phyloP scores from a whole-genome alignment of 2,797 vertebrate species.

The Lacerta viridis region DNA sequence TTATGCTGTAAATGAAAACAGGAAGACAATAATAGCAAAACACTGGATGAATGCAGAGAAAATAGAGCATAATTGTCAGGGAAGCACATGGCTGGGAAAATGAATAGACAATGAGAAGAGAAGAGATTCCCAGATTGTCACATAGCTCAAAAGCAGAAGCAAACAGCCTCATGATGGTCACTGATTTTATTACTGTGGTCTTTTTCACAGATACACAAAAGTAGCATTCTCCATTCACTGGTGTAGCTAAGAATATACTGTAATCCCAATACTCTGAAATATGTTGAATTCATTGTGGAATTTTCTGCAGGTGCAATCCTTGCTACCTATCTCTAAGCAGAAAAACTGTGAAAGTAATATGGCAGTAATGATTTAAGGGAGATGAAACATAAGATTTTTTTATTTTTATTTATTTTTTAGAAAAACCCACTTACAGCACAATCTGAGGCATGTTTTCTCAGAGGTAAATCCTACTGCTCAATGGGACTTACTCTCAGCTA shows the following conservation, averaged over 20 bases:
- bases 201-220: slow-evolving; percentile 24
- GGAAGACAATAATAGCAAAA: slow-evolving; percentile 52
- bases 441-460: background rate
- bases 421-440: background rate
- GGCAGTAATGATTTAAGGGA: background rate
- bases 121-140: background rate
- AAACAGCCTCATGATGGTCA: background rate
- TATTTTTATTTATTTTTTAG: background rate
- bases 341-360: background rate
- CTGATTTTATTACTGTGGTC: slow-evolving; percentile 4
- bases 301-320: background rate
- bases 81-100: slow-evolving; percentile 32
- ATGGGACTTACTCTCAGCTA: background rate
- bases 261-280: background rate
- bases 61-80: slow-evolving; percentile 30
- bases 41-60: slow-evolving; percentile 24
- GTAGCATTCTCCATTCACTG: background rate
- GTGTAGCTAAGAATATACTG: background rate
- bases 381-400: background rate
- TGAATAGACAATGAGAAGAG: slow-evolving; percentile 7
- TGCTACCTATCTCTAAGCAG: background rate
- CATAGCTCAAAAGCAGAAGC: slow-evolving; percentile 9
- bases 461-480: background rate
- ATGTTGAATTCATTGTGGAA: background rate
- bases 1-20: slow-evolving; percentile 57